These are phyloP conservation scores for Xestia sexstrigata DNA, from an alignment of 2,888 invertebrate genomes.

Conservation along the genomic window DNA sequence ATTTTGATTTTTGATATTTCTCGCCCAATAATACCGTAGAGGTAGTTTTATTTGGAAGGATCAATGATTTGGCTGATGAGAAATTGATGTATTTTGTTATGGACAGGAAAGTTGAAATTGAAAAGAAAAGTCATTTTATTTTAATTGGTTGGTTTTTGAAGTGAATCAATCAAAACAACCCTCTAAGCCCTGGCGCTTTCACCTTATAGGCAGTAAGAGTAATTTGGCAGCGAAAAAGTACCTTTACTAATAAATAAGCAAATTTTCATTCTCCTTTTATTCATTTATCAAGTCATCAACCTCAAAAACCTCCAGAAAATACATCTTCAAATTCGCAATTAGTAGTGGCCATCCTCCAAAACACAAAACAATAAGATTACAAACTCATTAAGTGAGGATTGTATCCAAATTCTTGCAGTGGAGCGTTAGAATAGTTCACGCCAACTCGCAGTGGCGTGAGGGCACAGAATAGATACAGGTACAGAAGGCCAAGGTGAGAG, in stretches of 20 bases:
- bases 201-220: too few species aligned
- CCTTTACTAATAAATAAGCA: background rate
- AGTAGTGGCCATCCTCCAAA: slow-evolving; percentile 41
- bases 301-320: slow-evolving; percentile 35
- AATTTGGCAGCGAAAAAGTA: too few species aligned
- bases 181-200: too few species aligned
- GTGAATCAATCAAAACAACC: too few species aligned
- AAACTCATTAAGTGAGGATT: slow-evolving; percentile 65
- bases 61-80: background rate
- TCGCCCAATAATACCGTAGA: background rate
- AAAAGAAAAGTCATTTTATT: too few species aligned
- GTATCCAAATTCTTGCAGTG: slow-evolving; percentile 53
- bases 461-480: background rate
- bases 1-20: too few species aligned
- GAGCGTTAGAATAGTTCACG: slow-evolving; percentile 52
- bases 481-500: background rate
- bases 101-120: background rate
- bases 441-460: slow-evolving; percentile 7
- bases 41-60: background rate
- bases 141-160: background rate
- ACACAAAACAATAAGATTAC: slow-evolving; percentile 60
- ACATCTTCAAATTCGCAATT: slow-evolving; percentile 37
- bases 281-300: background rate
- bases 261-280: background rate
- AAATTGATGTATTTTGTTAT: background rate